Evolutionary conservation across 2,113 vertebrate genomes (phyloP).

Genomic region (Ginglymostoma cirratum): DNA sequence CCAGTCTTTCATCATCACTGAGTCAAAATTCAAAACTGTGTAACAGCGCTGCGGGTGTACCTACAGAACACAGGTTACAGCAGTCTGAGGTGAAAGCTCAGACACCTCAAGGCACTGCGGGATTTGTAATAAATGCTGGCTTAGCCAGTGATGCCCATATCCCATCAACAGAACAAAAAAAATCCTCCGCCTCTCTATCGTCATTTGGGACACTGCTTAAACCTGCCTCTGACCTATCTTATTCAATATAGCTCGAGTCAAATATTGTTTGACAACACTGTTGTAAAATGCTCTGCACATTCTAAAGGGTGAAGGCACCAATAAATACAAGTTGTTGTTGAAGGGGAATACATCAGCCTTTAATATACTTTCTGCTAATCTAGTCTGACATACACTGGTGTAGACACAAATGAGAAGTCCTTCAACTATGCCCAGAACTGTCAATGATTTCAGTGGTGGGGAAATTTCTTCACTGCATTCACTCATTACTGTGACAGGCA

Average conservation of each 20-base stretch:
- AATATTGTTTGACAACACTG: background rate
- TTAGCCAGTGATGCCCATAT: too few relatives aligned
- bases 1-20: background rate
- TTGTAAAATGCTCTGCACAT: background rate
- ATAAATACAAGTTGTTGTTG: background rate
- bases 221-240: background rate
- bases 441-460: background rate
- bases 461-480: background rate
- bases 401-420: background rate
- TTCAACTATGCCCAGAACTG: too few relatives aligned
- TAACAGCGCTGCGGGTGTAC: background rate
- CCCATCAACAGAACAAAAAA: background rate
- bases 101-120: too few relatives aligned
- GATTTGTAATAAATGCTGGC: too few relatives aligned
- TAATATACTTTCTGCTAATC: background rate
- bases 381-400: background rate
- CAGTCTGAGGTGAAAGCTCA: too few relatives aligned
- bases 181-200: background rate
- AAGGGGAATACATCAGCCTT: background rate
- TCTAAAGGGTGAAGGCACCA: background rate
- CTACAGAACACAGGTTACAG: too few relatives aligned
- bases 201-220: background rate
- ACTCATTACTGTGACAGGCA: background rate
- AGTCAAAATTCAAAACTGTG: background rate
- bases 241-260: background rate